Percentiles rank a stretch among this genome's conserved stretches.
These are phyloP conservation scores for Nematopogon swammerdamellus DNA, from an alignment of 2,888 invertebrate species.

Conservation along the genomic window DNA sequence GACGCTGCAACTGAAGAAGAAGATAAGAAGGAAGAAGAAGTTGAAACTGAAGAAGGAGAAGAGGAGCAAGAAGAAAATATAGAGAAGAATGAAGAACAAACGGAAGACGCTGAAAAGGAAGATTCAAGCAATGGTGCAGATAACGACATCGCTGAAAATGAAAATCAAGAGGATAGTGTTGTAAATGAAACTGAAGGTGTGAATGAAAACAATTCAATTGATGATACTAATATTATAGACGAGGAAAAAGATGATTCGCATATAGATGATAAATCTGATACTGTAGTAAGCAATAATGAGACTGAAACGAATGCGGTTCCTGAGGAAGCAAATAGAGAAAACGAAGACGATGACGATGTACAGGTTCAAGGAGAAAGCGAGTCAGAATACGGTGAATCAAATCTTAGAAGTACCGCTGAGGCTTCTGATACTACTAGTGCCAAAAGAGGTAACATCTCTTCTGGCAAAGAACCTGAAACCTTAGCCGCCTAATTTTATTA, in stretches of 20 bases:
- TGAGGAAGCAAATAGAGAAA: no score
- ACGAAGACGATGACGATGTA: conserved; percentile 55
- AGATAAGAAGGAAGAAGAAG: conserved; percentile 7
- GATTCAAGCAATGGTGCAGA: conserved; percentile 8
- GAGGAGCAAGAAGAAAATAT: no score
- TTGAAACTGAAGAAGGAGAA: conserved; percentile 4
- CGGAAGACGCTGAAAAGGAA: conserved; percentile 10
- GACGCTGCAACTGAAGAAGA: conserved; percentile 10
- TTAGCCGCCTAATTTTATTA: conserved; percentile 26
- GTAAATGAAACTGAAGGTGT: no score
- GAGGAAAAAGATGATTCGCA: no score
- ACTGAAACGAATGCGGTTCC: no score
- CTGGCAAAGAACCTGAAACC: conserved; percentile 42
- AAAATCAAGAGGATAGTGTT: neutral
- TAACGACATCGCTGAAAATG: conserved; percentile 4
- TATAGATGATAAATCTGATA: no score
- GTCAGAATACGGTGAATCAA: conserved; percentile 38
- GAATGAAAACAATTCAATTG: conserved; percentile 18
- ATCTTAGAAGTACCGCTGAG: conserved; percentile 35
- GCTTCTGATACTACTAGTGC: conserved; percentile 35
- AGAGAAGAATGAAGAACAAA: conserved; percentile 8
- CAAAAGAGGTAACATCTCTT: conserved; percentile 46
- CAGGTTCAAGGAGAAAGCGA: conserved; percentile 44
- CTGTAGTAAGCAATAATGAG: no score
- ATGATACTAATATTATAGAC: conserved; percentile 13